Evolutionary conservation across 2,888 invertebrate species (phyloP).

Genomic region (Eupsilia transversa): DNA sequence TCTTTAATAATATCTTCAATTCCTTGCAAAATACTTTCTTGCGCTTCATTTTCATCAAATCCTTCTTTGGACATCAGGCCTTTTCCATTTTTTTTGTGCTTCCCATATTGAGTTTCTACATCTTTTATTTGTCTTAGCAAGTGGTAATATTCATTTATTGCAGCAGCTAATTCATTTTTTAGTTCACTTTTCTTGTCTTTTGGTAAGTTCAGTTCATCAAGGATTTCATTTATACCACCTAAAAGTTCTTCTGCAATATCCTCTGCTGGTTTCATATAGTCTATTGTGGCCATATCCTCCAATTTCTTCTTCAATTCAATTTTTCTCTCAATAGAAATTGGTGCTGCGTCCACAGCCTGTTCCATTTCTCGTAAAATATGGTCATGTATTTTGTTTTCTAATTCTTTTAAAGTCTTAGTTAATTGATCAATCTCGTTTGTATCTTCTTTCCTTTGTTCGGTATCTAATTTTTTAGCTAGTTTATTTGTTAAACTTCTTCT

Average conservation of each 20-base stretch:
- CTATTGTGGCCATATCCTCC: background rate
- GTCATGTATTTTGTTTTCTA: background rate
- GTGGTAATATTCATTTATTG: slow-evolving; percentile 11
- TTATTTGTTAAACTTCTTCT: slow-evolving; percentile 20
- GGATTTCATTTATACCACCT: slow-evolving; percentile 18
- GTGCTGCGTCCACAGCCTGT: background rate
- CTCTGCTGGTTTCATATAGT: background rate
- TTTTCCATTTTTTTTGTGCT: no score
- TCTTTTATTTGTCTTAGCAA: background rate
- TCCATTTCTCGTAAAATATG: slow-evolving; percentile 9
- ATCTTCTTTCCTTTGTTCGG: background rate
- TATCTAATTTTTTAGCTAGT: slow-evolving; percentile 20
- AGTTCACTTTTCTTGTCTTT: slow-evolving; percentile 16
- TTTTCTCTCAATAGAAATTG: slow-evolving; percentile 5
- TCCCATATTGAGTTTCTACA: background rate
- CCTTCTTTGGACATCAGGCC: background rate
- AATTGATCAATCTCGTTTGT: slow-evolving; percentile 45
- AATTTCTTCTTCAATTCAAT: background rate
- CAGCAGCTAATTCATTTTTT: slow-evolving; percentile 7
- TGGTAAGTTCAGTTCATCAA: slow-evolving; percentile 30
- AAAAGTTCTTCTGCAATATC: background rate
- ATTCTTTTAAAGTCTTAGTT: slow-evolving; percentile 8
- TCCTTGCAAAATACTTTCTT: background rate
- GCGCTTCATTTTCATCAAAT: background rate
- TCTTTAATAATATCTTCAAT: background rate